A percentile compares a stretch with the other conserved stretches of the same genome.
Evolutionary conservation across 2,113 vertebrate genomes (phyloP).

Genomic region (Poeciliopsis retropinna): DNA sequence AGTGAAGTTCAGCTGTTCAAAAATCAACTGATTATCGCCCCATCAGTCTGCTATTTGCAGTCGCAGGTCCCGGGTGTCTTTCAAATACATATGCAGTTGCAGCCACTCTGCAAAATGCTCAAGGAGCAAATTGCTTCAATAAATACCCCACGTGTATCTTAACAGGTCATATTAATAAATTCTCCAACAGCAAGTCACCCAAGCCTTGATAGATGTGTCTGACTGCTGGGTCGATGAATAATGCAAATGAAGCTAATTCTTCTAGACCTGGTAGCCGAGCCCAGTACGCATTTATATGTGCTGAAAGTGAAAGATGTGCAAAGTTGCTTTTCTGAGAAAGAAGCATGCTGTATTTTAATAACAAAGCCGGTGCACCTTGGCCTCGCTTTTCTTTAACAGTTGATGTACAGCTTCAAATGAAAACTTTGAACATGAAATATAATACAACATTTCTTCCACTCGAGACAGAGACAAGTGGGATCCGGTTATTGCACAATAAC

Average conservation of each 20-base stretch:
- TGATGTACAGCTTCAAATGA: slow-evolving; percentile 22
- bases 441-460: not conserved
- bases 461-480: not conserved
- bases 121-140: slow-evolving; percentile 59
- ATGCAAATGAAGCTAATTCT: slow-evolving; percentile 73
- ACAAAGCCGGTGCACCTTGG: slow-evolving; percentile 41
- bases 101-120: slow-evolving; percentile 45
- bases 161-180: slow-evolving; percentile 69
- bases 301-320: slow-evolving; percentile 51
- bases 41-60: slow-evolving; percentile 52
- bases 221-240: slow-evolving; percentile 66
- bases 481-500: not conserved
- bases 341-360: slow-evolving; percentile 66
- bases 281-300: slow-evolving; percentile 64
- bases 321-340: slow-evolving; percentile 59
- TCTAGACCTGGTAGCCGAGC: slow-evolving; percentile 58
- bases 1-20: slow-evolving; percentile 41
- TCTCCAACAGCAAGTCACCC: slow-evolving; percentile 53
- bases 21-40: slow-evolving; percentile 63
- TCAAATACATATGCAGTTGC: slow-evolving; percentile 12
- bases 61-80: slow-evolving; percentile 19
- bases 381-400: slow-evolving; percentile 30
- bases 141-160: slow-evolving; percentile 61
- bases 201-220: slow-evolving; percentile 65
- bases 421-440: not conserved